phyloP scores from a whole-genome alignment of 2,797 vertebrate species.

The Epinephelus coioides region DNA sequence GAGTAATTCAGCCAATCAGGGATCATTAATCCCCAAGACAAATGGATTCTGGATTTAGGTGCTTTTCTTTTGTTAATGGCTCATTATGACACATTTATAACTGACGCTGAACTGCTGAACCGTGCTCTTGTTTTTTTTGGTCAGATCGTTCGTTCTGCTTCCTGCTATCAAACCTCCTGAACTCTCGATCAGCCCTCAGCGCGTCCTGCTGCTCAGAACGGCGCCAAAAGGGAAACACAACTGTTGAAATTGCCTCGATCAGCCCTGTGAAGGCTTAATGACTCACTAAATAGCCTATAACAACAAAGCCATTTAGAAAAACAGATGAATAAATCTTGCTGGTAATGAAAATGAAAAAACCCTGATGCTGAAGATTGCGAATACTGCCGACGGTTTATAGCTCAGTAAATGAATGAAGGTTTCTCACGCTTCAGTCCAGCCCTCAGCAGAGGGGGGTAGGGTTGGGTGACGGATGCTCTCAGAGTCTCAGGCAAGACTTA shows the following conservation, averaged over 20 bases:
- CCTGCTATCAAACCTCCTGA: constrained; percentile 33
- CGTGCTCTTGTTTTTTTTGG: constrained; percentile 4
- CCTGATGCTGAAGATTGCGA: constrained; percentile 10
- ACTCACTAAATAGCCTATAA: constrained; percentile 65
- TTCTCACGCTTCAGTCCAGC: constrained; percentile 31
- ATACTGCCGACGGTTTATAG: constrained; percentile 22
- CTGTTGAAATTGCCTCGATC: constrained; percentile 63
- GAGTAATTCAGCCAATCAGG: constrained; percentile 80
- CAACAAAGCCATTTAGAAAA: constrained; percentile 61
- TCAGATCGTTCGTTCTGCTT: constrained; percentile 22
- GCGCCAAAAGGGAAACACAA: constrained; percentile 47
- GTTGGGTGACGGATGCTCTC: background rate
- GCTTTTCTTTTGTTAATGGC: constrained; percentile 64
- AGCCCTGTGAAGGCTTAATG: constrained; percentile 62
- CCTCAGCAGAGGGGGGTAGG: background rate
- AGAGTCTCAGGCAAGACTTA: constrained; percentile 20
- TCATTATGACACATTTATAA: constrained; percentile 66
- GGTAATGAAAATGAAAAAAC: constrained; percentile 57
- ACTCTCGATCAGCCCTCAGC: constrained; percentile 20
- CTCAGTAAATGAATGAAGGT: background rate
- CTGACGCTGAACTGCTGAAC: constrained; percentile 46
- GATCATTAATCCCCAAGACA: constrained; percentile 77
- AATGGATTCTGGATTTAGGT: constrained; percentile 71
- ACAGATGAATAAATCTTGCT: constrained; percentile 64
- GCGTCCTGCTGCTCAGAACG: constrained; percentile 49